Conservation (phyloP, 1,140 invertebrate species). For the Lysiphlebus fabarum region DNA sequence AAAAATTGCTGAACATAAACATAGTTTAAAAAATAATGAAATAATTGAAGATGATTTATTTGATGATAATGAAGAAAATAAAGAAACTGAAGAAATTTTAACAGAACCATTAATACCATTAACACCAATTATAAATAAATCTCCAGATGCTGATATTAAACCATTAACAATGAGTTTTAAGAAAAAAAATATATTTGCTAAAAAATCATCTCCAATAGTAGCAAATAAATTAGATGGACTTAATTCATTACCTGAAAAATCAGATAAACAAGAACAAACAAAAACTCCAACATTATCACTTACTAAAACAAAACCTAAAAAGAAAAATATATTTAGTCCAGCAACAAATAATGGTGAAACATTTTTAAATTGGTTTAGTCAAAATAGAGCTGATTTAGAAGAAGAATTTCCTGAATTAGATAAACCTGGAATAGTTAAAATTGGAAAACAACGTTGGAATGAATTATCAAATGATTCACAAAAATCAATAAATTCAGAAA, state of each 20-base stretch:
- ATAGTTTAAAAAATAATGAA: constrained; percentile 39
- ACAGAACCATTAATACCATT: constrained; percentile 44
- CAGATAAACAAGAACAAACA: constrained; percentile 23
- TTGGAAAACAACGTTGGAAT: constrained; percentile 57
- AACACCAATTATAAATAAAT: constrained; percentile 22
- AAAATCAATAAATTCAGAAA: constrained; percentile 23
- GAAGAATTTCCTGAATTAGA: constrained; percentile 57
- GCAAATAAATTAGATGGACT: constrained; percentile 34
- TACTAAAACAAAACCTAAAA: constrained; percentile 16
- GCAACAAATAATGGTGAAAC: constrained; percentile 30
- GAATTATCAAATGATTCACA: constrained; percentile 26
- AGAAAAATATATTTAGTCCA: constrained; percentile 23
- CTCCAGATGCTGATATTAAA: constrained; percentile 37
- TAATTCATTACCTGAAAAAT: constrained; percentile 34
- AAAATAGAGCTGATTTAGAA: constrained; percentile 57
- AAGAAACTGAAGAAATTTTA: constrained; percentile 44
- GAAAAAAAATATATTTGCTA: constrained; percentile 46
- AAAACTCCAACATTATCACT: constrained; percentile 13
- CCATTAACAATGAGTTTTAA: constrained; percentile 41
- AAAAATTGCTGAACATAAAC: constrained; percentile 43
- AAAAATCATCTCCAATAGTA: constrained; percentile 30
- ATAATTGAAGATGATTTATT: constrained; percentile 41
- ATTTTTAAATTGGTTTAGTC: constrained; percentile 60
- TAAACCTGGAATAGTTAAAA: constrained; percentile 56
- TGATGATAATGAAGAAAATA: constrained; percentile 35